Evolutionary conservation across 2,797 vertebrate species (phyloP), one percentile per base, ranked within the genome.

Genomic region (Urocyon cinereoargenteus): DNA sequence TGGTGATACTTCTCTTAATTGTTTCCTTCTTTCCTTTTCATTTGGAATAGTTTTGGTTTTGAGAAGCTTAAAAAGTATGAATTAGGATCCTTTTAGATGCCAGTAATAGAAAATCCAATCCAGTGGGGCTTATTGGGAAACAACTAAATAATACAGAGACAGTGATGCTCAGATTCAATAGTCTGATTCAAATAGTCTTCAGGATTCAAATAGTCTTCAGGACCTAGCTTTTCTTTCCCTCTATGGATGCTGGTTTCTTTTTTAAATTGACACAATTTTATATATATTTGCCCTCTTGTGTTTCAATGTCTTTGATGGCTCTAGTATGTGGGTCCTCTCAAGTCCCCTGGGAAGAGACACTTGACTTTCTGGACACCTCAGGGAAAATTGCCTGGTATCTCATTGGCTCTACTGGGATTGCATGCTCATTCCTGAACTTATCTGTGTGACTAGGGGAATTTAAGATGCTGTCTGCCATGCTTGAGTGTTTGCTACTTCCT

Each of bases 11-110:
- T 79, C 15, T 61, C 45, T 82, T 96, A 82, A 77, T 70, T 68
- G 45, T 77, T 88, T 40, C 7, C 94, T 86, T 3, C 24, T 90
- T 79, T 75, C 31, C 24, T 92, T 86, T 72, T 4, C 31, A 77
- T 91, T 97, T 72, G 88, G 36, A 93, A 72, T 90, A 61, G 90
- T 49, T 77, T 91, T 92, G 87, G 21, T 87, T 83, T 94, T 72
- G 64, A 90, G 66, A 96, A 90, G 36, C 15, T 73, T 85, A 70
- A 31, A 84, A 90, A 81, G 28, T 62, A 34, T 77, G 36, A 64
- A 86, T 93, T 77, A 77, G 19, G 28, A 51, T 79, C 75, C 64
- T 21, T 93, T 81, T 49, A 19, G 22, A 81, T 92, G 40, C 61
- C 40, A 66, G 45, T 75, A 34, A 53, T 21, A 51, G 78, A 81